Conservation (phyloP, 1,140 invertebrate genomes). For the Scylla paramamosain region DNA sequence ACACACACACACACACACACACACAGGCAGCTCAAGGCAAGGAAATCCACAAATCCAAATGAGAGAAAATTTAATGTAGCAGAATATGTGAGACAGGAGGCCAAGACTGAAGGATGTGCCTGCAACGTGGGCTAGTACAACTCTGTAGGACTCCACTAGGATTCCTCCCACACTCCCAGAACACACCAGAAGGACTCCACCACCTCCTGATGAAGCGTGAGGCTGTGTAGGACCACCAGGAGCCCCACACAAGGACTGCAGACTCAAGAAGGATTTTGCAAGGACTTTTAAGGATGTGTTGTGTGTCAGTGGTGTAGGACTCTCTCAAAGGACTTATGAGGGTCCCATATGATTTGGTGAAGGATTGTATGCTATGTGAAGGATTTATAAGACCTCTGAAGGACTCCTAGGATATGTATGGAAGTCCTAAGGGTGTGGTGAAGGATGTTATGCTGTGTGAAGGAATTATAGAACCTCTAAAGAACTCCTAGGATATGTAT, state of each 20-base stretch:
- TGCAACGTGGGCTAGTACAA: conserved; percentile 64
- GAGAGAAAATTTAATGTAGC: conserved; percentile 69
- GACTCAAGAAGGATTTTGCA: not conserved
- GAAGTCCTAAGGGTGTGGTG: no score
- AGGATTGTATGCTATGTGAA: no score
- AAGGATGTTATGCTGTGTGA: no score
- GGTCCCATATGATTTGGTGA: not conserved
- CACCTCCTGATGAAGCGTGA: not conserved
- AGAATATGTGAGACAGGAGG: conserved; percentile 67
- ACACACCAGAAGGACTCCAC: not conserved
- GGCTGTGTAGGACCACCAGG: not conserved
- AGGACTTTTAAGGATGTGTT: not conserved
- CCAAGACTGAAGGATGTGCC: conserved; percentile 62
- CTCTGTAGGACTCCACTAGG: not conserved
- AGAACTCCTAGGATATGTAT: no score
- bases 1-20: not conserved
- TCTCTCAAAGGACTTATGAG: not conserved
- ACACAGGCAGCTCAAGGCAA: conserved; percentile 62
- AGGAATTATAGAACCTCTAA: no score
- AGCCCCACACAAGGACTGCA: not conserved
- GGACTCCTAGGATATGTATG: no score
- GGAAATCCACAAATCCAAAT: conserved; percentile 58
- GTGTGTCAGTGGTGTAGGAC: not conserved
- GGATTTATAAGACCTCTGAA: no score
- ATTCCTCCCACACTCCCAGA: not conserved